Conservation (phyloP, 2,113 vertebrate species). For the pig (Sus scrofa) region T2T-Sscrofa CM000819.6:138698001-138698500, state of each 20-base stretch:
- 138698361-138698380: too few species aligned
- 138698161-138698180: background rate
- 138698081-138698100: background rate
- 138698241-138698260: background rate
- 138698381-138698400: too few species aligned
- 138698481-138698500: too few species aligned
- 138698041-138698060: background rate
- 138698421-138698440: too few species aligned
- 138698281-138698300: background rate
- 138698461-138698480: too few species aligned
- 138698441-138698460: too few species aligned
- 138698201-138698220: background rate
- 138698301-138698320: too few species aligned
- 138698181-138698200: background rate
- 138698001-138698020: slow-evolving; percentile 10
- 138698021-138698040: background rate
- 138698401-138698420: too few species aligned
- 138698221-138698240: background rate
- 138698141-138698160: background rate
- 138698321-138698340: too few species aligned
- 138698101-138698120: background rate
- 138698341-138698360: too few species aligned
- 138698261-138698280: background rate
- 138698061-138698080: background rate
- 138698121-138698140: background rate